A percentile compares a stretch with the other conserved stretches of the same genome.
Evolutionary conservation across 2,888 invertebrate species (phyloP).

Genomic region (Caenorhabditis sp.): DNA sequence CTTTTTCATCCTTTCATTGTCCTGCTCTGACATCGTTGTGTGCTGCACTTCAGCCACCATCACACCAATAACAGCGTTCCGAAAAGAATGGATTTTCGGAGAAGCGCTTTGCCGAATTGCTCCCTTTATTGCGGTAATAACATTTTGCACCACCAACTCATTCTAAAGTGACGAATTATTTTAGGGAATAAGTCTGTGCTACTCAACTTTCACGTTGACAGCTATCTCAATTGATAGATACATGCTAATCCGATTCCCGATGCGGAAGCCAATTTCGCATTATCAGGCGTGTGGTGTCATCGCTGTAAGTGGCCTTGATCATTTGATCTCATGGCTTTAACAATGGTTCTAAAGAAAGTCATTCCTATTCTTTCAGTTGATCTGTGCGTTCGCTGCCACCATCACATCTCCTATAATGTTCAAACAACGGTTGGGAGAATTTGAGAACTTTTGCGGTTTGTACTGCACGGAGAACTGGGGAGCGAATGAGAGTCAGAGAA

Average conservation of each 20-base stretch:
- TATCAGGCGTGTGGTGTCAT: constrained; percentile 77
- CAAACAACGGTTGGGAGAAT: constrained; percentile 75
- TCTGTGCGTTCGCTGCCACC: constrained; percentile 72
- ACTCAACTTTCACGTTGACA: constrained; percentile 80
- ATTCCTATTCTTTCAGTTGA: constrained; percentile 67
- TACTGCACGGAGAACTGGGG: constrained; percentile 77
- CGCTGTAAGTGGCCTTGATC: constrained; percentile 66
- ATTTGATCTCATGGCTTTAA: neutral
- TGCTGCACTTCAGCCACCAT: constrained; percentile 81
- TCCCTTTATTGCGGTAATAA: constrained; percentile 78
- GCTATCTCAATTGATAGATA: constrained; percentile 80
- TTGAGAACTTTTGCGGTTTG: constrained; percentile 77
- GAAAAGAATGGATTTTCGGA: constrained; percentile 82
- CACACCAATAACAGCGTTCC: constrained; percentile 81
- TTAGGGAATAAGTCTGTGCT: constrained; percentile 77
- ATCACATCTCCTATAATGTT: constrained; percentile 78
- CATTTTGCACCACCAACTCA: too few relatives aligned
- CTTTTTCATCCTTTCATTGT: constrained; percentile 80
- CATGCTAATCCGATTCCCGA: constrained; percentile 80
- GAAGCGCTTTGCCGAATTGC: constrained; percentile 77
- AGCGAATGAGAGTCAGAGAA: constrained; percentile 68
- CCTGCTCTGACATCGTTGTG: constrained; percentile 81
- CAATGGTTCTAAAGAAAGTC: too few relatives aligned
- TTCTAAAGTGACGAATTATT: constrained; percentile 15
- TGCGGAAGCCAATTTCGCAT: constrained; percentile 80